These are phyloP conservation scores for Heptranchias perlo DNA, from an alignment of 2,113 vertebrate species.

Conservation along the genomic window DNA sequence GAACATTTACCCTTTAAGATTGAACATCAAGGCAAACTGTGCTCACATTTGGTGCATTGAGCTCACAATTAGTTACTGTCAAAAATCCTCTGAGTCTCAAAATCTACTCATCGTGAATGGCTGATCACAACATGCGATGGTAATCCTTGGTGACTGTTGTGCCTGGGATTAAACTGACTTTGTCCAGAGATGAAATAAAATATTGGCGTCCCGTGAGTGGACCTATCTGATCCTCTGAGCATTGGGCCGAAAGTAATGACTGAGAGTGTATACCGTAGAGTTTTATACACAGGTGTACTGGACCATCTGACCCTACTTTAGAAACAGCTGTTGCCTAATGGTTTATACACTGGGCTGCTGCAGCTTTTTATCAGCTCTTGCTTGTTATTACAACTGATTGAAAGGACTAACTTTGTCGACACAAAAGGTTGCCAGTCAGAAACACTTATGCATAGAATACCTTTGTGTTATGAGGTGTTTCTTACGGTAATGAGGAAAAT, in stretches of 20 bases:
- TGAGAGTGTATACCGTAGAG: background rate
- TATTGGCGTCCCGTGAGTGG: background rate
- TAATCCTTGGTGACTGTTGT: background rate
- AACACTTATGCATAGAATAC: background rate
- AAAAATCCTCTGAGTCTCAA: background rate
- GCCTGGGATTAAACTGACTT: background rate
- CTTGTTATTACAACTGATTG: background rate
- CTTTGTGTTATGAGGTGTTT: background rate
- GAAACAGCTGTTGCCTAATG: background rate
- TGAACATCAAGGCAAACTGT: background rate
- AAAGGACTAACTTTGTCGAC: background rate
- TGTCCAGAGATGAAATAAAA: background rate
- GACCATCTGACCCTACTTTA: slow-evolving; percentile 2
- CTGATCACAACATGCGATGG: background rate
- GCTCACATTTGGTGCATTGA: no score
- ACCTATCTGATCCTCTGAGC: background rate
- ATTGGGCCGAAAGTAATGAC: background rate
- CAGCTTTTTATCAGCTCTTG: background rate
- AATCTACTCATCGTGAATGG: background rate
- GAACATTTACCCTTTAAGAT: background rate
- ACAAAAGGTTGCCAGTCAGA: background rate
- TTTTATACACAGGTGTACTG: background rate
- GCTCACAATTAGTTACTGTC: background rate
- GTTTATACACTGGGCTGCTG: background rate
- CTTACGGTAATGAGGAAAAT: background rate